Percentiles rank a stretch among this genome's conserved stretches.
Evolutionary conservation across 2,888 invertebrate species (phyloP).

Genomic region (Arctia plantaginis): DNA sequence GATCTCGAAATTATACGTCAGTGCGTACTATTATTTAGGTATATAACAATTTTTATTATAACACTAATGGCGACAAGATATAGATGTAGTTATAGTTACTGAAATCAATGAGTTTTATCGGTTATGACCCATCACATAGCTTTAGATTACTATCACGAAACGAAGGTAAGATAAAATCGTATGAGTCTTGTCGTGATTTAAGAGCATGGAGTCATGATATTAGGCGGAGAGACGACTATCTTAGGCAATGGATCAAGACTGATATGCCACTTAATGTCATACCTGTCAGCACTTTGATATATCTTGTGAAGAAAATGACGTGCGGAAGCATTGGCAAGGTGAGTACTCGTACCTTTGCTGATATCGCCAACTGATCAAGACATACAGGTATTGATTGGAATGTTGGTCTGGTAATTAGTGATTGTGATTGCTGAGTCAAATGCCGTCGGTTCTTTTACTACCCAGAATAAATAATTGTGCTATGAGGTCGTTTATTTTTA

Average conservation of each 20-base stretch:
- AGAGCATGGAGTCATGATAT: constrained; percentile 86
- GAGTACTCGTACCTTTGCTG: constrained; percentile 38
- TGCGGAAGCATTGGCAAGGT: constrained; percentile 66
- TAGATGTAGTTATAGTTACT: constrained; percentile 15
- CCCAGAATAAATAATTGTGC: neutral
- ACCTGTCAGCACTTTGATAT: constrained; percentile 62
- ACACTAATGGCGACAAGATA: constrained; percentile 54
- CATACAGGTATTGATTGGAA: neutral
- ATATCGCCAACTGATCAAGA: neutral
- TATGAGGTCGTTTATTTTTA: neutral
- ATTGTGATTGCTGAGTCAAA: neutral
- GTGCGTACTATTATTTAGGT: constrained; percentile 1
- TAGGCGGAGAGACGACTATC: constrained; percentile 62
- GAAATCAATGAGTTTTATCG: constrained; percentile 70
- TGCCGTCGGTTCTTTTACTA: neutral
- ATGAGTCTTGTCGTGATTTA: constrained; percentile 83
- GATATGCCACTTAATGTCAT: constrained; percentile 74
- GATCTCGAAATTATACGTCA: constrained; percentile 64
- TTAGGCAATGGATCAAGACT: constrained; percentile 80
- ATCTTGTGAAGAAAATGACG: constrained; percentile 68
- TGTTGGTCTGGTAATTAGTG: neutral
- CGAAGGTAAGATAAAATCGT: constrained; percentile 85
- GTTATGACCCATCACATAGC: constrained; percentile 23
- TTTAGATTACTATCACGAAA: constrained; percentile 72
- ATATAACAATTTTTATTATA: constrained; percentile 4